Conservation (phyloP, 2,888 invertebrate species). For the Drosophila subquinaria region DNA sequence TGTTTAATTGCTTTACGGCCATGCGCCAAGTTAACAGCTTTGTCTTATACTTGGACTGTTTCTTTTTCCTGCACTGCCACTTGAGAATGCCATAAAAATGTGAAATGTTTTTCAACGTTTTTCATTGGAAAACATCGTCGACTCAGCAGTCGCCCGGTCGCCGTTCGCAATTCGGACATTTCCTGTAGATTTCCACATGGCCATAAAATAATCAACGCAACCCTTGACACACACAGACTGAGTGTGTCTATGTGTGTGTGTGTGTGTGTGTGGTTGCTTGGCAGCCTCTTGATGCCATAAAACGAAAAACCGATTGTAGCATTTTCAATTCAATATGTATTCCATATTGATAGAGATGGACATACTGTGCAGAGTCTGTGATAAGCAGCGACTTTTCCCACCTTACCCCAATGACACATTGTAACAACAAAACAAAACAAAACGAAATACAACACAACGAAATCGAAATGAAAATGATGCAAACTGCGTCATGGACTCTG, state of each 20-base stretch:
- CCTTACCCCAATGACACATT: constrained; percentile 29
- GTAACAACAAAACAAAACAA: constrained; percentile 6
- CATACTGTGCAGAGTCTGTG: constrained; percentile 22
- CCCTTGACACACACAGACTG: constrained; percentile 66
- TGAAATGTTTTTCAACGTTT: constrained; percentile 54
- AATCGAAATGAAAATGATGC: constrained; percentile 50
- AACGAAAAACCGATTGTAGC: constrained; percentile 11
- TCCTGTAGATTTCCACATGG: constrained; percentile 78
- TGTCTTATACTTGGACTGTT: constrained; percentile 14
- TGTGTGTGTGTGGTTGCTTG: constrained; percentile 24
- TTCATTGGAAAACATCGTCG: constrained; percentile 45
- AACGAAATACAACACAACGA: constrained; percentile 38
- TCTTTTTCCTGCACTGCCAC: constrained; percentile 33
- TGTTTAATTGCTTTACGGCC: constrained; percentile 71
- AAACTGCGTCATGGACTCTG: constrained; percentile 46
- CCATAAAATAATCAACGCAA: constrained; percentile 79
- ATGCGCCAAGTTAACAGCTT: constrained; percentile 77
- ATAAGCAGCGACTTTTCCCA: constrained; percentile 35
- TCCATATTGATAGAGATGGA: constrained; percentile 28
- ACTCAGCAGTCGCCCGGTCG: constrained; percentile 37
- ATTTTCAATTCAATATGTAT: constrained; percentile 15
- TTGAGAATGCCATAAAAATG: constrained; percentile 67
- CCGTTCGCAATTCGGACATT: constrained; percentile 57
- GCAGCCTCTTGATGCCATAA: constrained; percentile 47
- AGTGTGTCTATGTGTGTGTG: background rate